Conservation (phyloP, 2,888 invertebrate species). For the Mythimna impura region DNA sequence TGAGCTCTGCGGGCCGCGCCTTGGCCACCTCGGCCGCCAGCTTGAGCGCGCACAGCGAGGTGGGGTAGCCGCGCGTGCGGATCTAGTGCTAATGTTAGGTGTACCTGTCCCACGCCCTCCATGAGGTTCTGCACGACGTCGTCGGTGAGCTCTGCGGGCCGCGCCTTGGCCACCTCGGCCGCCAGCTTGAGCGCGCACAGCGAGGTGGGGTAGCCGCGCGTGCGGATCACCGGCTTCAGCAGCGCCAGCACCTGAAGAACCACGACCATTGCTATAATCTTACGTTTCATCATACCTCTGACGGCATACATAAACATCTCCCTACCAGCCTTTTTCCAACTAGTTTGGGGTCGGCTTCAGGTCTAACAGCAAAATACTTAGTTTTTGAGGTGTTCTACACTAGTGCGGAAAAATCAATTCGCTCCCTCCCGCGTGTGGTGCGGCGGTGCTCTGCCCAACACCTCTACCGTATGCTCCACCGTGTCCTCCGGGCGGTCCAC, state of each 20-base stretch:
- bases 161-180: slow-evolving; percentile 95
- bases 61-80: slow-evolving; percentile 96
- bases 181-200: slow-evolving; percentile 98
- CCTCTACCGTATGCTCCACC: too few species aligned
- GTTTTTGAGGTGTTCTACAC: too few species aligned
- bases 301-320: too few species aligned
- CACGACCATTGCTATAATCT: neutral
- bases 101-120: slow-evolving; percentile 95
- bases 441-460: too few species aligned
- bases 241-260: slow-evolving; percentile 88
- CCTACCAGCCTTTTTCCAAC: too few species aligned
- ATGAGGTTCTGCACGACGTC: slow-evolving; percentile 95
- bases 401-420: too few species aligned
- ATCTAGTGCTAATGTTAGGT: slow-evolving; percentile 89
- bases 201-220: slow-evolving; percentile 96
- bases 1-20: slow-evolving; percentile 93
- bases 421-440: too few species aligned
- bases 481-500: too few species aligned
- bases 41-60: slow-evolving; percentile 97
- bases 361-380: too few species aligned
- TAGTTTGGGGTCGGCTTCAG: too few species aligned
- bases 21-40: slow-evolving; percentile 96
- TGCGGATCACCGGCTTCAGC: slow-evolving; percentile 96
- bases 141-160: slow-evolving; percentile 93
- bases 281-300: neutral